Evolutionary conservation across 1,140 invertebrate species (phyloP).

Genomic region (Heliconius himera): DNA sequence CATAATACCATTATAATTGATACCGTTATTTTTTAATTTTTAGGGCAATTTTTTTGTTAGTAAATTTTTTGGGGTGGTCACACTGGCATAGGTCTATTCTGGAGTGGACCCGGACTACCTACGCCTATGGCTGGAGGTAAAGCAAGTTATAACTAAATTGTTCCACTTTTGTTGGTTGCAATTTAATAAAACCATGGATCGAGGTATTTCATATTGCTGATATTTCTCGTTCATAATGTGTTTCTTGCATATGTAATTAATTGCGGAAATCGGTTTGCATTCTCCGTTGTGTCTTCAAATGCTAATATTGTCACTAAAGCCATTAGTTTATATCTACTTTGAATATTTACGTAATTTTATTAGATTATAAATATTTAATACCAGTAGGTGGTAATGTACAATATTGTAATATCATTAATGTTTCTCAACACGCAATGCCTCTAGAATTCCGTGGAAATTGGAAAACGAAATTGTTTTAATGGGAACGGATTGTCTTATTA

Average conservation of each 20-base stretch:
- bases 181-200: neutral
- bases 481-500: too few species aligned
- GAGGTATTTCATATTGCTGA: neutral
- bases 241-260: conserved; percentile 13
- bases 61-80: too few species aligned
- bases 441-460: too few species aligned
- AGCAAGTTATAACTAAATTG: neutral
- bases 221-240: conserved; percentile 7
- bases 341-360: neutral
- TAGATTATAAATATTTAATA: neutral
- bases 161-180: neutral
- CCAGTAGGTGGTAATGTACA: neutral
- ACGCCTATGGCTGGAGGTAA: too few species aligned
- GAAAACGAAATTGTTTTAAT: too few species aligned
- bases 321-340: neutral
- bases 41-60: too few species aligned
- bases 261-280: conserved; percentile 12
- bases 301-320: neutral
- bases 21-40: too few species aligned
- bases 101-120: too few species aligned
- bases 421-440: too few species aligned
- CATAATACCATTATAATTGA: too few species aligned
- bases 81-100: too few species aligned
- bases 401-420: neutral
- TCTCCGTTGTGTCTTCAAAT: conserved; percentile 4